Base-by-base conservation (phyloP, 2,888 invertebrate genomes). In the Pollenia griseotomentosa region DNA sequence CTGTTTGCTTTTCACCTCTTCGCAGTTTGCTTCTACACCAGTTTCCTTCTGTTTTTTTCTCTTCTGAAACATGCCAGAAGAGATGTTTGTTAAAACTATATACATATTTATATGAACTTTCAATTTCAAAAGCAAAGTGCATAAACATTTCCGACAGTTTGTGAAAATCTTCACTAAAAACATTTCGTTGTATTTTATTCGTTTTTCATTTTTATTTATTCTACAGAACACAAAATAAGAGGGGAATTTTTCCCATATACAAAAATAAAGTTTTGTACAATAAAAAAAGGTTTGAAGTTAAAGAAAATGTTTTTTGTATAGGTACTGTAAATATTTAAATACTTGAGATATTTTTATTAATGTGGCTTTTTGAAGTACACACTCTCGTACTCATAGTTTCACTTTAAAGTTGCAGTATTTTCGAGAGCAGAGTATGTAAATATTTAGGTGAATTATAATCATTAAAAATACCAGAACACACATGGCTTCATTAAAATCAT, bases 51-150 rank as follows among this genome's bases (percentile, higher is more conserved):
- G n/a, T 48, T 48, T 46, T 48, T n/a, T 33, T 74, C 9, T 61
- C 19, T 63, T 42, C 19, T 63, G 11, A 63, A 23, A 33, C 53
- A 65, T 44, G 42, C 23, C 14, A 44, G 42, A 77, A 63, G 61
- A 55, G 63, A 55, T 71, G 65, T 51, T 48, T 59, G 23, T 66
- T 46, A 55, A 77, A 65, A 55, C 48, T 71, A 42, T 33, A 66
- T 33, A 33, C 6, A 6, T 23, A 51, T 78, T 71, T 65, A 71
- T 73, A 66, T 78, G 23, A 73, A 78, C 83, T 83, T 79, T 78
- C 79, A 74, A 61, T 84, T 79, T 84, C 73, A 19, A 61, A 59
- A 74, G 73, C 59, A 79, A 33, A 68, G 10, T 68, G 79, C 61
- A 84, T 79, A 46, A 79, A 79, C 61, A 61, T 61, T 74, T 73